Evolutionary conservation across 2,888 invertebrate species (phyloP).

Genomic region (Tryphoninae sp.): DNA sequence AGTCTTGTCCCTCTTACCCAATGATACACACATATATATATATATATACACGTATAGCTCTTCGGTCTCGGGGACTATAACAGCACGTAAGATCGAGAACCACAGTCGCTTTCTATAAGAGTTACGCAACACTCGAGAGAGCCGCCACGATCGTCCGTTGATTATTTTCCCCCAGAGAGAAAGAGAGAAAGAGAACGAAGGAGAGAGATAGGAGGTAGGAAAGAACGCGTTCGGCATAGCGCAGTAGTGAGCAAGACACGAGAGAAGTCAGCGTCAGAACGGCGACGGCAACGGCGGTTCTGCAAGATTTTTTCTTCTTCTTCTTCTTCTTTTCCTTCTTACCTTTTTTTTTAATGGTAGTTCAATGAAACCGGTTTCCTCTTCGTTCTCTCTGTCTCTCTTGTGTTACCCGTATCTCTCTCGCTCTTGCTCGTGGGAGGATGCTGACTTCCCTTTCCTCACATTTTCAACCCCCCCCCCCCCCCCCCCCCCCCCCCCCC

Average conservation of each 20-base stretch:
- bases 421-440: conserved; percentile 56
- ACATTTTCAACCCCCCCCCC: background rate
- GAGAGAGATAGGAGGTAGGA: conserved; percentile 2
- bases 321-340: conserved; percentile 69
- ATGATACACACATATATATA: background rate
- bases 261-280: conserved; percentile 49
- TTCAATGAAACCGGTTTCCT: conserved; percentile 80
- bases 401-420: conserved; percentile 16
- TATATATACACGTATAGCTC: background rate
- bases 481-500: too few relatives aligned
- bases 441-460: conserved; percentile 53
- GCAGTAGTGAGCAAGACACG: conserved; percentile 39
- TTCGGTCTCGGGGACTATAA: conserved; percentile 17
- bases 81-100: conserved; percentile 14
- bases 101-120: conserved; percentile 72
- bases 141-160: conserved; percentile 76
- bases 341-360: conserved; percentile 79
- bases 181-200: conserved; percentile 29
- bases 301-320: conserved; percentile 73
- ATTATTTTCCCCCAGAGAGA: conserved; percentile 77
- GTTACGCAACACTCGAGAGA: conserved; percentile 75
- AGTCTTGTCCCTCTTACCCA: conserved; percentile 38
- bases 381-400: conserved; percentile 41
- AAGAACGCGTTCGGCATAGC: background rate
- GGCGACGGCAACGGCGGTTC: conserved; percentile 69